Percentiles rank a stretch among this genome's conserved stretches.
Evolutionary conservation across 1,140 invertebrate species (phyloP).

Genomic region (Cydia amplana): DNA sequence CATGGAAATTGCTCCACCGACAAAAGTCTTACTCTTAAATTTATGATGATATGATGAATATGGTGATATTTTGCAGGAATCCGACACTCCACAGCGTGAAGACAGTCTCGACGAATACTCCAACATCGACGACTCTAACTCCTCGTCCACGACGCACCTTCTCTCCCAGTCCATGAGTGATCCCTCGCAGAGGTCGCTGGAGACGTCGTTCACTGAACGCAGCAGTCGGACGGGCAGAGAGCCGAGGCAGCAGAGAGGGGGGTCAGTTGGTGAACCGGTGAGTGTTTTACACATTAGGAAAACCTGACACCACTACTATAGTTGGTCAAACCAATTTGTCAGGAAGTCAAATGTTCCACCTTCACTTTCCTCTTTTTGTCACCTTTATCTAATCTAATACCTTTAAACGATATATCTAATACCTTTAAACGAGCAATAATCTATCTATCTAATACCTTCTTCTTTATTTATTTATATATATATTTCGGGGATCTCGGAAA

Average conservation of each 20-base stretch:
- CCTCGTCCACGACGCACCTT: slow-evolving; percentile 64
- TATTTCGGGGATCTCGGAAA: too few relatives aligned
- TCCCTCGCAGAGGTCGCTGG: slow-evolving; percentile 52
- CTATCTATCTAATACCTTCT: too few relatives aligned
- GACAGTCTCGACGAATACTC: slow-evolving; percentile 67
- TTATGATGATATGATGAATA: too few relatives aligned
- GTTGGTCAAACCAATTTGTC: too few relatives aligned
- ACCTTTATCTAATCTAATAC: too few relatives aligned
- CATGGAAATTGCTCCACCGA: too few relatives aligned
- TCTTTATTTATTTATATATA: too few relatives aligned
- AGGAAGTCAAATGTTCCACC: too few relatives aligned
- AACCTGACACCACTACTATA: neutral
- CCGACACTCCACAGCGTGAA: slow-evolving; percentile 63
- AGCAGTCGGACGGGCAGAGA: slow-evolving; percentile 38
- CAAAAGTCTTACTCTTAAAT: too few relatives aligned
- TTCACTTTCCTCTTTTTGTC: too few relatives aligned
- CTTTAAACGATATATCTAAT: too few relatives aligned
- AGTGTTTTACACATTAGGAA: neutral
- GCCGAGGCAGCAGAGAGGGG: slow-evolving; percentile 47
- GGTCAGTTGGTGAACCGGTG: slow-evolving; percentile 59
- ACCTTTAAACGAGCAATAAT: too few relatives aligned
- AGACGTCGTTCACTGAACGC: slow-evolving; percentile 60
- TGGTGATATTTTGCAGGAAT: slow-evolving; percentile 66
- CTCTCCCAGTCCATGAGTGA: slow-evolving; percentile 69
- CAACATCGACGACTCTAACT: slow-evolving; percentile 64